Conservation (phyloP, 2,888 invertebrate genomes). For the Phlogophora meticulosa region DNA sequence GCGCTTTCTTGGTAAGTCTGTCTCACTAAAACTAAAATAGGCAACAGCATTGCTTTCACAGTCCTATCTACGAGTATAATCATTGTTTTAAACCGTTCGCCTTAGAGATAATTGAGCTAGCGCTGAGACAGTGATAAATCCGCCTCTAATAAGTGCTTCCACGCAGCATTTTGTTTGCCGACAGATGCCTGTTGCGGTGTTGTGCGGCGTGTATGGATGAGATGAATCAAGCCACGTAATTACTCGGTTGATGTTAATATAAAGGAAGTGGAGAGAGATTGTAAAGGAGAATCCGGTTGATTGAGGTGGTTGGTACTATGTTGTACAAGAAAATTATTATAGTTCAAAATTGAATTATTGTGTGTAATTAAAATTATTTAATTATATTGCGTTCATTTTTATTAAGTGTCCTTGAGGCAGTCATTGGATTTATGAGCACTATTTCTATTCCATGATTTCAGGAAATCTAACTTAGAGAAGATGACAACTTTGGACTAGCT, state of each 20-base stretch:
- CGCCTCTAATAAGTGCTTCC: constrained; percentile 73
- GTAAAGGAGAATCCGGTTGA: background rate
- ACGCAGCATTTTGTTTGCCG: constrained; percentile 62
- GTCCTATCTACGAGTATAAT: constrained; percentile 41
- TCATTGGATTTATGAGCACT: no score
- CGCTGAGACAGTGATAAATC: constrained; percentile 73
- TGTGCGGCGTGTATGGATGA: constrained; percentile 48
- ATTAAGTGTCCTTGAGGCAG: no score
- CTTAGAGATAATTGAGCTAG: constrained; percentile 66
- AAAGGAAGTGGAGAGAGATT: constrained; percentile 3
- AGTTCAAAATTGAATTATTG: no score
- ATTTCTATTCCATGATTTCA: no score
- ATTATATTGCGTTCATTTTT: no score
- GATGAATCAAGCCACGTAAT: constrained; percentile 35
- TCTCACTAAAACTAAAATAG: constrained; percentile 9
- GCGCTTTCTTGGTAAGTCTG: no score
- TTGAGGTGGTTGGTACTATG: background rate
- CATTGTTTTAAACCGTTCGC: constrained; percentile 44
- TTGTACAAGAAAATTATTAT: no score
- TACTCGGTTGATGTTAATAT: constrained; percentile 25
- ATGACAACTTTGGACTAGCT: no score
- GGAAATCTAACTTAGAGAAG: no score
- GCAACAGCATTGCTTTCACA: background rate
- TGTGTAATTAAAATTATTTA: no score
- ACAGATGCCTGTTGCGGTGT: constrained; percentile 47